Evolutionary conservation across 2,888 invertebrate species (phyloP).

Genomic region (Nysson spinosus): DNA sequence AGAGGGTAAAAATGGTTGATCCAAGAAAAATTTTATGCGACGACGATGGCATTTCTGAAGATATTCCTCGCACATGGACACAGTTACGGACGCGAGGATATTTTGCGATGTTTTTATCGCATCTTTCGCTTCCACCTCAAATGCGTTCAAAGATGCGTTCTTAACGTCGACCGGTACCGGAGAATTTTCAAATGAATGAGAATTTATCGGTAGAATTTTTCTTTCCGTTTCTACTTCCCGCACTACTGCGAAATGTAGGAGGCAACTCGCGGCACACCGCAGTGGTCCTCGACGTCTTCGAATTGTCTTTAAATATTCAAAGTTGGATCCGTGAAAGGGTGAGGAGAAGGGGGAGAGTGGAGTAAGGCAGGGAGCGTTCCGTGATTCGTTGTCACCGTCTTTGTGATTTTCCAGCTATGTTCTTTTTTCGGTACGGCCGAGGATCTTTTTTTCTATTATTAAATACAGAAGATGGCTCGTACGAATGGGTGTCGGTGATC

Average conservation of each 20-base stretch:
- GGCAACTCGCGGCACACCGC: no score
- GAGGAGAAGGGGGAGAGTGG: no score
- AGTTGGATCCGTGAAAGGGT: no score
- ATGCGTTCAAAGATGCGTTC: neutral
- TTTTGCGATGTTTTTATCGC: slow-evolving; percentile 7
- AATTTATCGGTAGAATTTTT: neutral
- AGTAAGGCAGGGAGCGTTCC: neutral
- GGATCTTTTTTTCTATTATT: slow-evolving; percentile 62
- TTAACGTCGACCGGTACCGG: neutral
- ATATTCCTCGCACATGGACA: neutral
- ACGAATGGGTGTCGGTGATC: slow-evolving; percentile 36
- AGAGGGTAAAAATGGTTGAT: slow-evolving; percentile 42
- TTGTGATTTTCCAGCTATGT: slow-evolving; percentile 38
- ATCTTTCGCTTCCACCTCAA: neutral
- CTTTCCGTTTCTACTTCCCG: neutral
- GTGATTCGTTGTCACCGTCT: neutral
- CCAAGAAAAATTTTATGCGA: slow-evolving; percentile 53
- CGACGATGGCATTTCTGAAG: slow-evolving; percentile 37
- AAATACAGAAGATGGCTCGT: slow-evolving; percentile 39
- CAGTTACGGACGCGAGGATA: no score
- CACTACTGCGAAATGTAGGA: neutral
- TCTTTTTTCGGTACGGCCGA: slow-evolving; percentile 60
- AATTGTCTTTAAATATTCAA: neutral
- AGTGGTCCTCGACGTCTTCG: neutral
- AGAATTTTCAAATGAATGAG: no score